These are phyloP conservation scores for Falco novaeseelandiae DNA, from an alignment of 2,797 vertebrate species.

Conservation along the genomic window DNA sequence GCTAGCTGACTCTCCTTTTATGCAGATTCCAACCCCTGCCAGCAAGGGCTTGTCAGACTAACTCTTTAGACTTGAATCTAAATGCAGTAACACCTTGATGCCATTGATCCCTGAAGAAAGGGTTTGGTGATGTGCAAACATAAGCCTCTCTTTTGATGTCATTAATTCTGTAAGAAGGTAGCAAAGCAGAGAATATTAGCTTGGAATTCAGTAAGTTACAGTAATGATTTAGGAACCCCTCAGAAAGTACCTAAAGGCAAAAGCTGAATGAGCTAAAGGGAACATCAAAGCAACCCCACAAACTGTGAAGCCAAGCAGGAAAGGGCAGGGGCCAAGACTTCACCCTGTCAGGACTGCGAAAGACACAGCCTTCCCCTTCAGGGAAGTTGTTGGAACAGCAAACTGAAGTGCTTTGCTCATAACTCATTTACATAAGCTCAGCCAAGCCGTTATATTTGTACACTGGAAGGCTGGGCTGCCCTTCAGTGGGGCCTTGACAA, in stretches of 20 bases:
- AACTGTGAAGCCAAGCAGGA: not conserved
- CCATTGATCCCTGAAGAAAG: not conserved
- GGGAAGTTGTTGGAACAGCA: not conserved
- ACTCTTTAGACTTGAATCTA: not conserved
- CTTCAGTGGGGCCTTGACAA: not conserved
- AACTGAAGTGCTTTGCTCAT: not conserved
- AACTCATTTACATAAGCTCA: not conserved
- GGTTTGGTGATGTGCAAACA: not conserved
- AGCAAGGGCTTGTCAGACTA: not conserved
- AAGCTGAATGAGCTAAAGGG: not conserved
- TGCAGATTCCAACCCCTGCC: not conserved
- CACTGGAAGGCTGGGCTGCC: not conserved
- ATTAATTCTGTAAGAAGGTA: not conserved
- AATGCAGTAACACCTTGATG: not conserved
- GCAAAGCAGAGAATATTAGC: not conserved
- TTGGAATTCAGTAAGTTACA: not conserved
- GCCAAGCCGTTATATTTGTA: not conserved
- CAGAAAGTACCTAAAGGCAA: not conserved
- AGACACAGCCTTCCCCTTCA: not conserved
- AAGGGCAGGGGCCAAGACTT: not conserved
- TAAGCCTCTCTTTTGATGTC: not conserved
- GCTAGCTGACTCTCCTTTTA: not conserved
- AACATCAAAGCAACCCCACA: not conserved
- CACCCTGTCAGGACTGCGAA: not conserved
- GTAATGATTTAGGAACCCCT: not conserved